Base-by-base conservation (phyloP, 2,113 vertebrate genomes). In the Istiophorus platypterus region DNA sequence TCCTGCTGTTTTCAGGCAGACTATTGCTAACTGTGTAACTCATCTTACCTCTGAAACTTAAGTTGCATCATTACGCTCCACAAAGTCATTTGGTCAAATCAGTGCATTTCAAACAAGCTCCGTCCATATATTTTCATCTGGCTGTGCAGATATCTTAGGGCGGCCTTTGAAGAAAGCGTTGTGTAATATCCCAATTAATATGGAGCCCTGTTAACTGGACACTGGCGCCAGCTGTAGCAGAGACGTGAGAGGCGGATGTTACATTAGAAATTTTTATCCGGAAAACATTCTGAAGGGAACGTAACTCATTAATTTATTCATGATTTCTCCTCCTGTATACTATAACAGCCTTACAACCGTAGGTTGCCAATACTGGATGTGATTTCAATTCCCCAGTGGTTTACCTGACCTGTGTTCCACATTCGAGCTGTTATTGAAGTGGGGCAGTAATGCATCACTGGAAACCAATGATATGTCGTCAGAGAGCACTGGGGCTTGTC, bases 1-100 rank as follows among this genome's bases (percentile, higher is more conserved):
- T 58, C 76, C 12, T 52, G 62, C 66, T 56, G 69, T 80, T 82
- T 80, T 57, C 83, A 74, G 75, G 71, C 37, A 45, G 57, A 74
- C 72, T 58, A 51, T 65, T 78, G 64, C 52, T 27, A 82, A 61
- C 61, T 4, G n/a, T 61, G 71, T 64, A 87, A 80, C 76, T 56
- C 68, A 73, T 83, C 71, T 73, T 71, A 51, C 67, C 71, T 71
- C 77, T 17, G 78, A 79, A 79, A 65, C 63, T 62, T 8, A 0
- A 14, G 70, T 87, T 91, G 72, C 86, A 85, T 84, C 77, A 73
- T 78, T 47, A 42, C 5, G n/a, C 75, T 61, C 64, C 47, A n/a
- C 62, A 81, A 86, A 86, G 72, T 80, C 64, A 73, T 89, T 81
- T 72, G 64, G 87, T 83, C 41, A 31, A 59, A 84, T 82, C 45